A percentile compares a stretch with the other conserved stretches of the same genome.
phyloP scores from a whole-genome alignment of 1,140 invertebrate genomes.

The Antheraea mylitta region DNA sequence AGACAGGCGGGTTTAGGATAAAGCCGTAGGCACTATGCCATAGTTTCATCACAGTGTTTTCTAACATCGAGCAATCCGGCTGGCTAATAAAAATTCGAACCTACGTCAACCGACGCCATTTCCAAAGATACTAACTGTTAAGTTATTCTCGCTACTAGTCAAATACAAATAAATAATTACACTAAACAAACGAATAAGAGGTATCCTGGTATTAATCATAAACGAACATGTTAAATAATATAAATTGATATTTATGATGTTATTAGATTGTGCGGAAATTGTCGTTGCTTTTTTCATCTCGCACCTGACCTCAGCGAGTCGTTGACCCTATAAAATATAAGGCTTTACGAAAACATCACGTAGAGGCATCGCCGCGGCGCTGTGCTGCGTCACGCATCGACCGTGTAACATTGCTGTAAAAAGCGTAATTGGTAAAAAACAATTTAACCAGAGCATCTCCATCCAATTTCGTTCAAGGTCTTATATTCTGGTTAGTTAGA shows the following conservation, averaged over 20 bases:
- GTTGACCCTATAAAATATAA: conserved; percentile 48
- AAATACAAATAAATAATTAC: background rate
- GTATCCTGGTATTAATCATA: background rate
- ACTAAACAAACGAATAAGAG: background rate
- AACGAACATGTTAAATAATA: conserved; percentile 30
- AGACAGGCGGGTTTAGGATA: no score
- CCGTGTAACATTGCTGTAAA: conserved; percentile 15
- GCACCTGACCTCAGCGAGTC: conserved; percentile 50
- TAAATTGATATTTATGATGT: conserved; percentile 56
- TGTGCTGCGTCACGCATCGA: conserved; percentile 35
- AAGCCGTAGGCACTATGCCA: no score
- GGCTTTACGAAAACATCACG: conserved; percentile 46
- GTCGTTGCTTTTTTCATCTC: conserved; percentile 44
- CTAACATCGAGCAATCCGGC: no score
- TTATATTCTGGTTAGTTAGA: background rate
- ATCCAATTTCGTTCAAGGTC: conserved; percentile 1
- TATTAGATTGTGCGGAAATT: conserved; percentile 55
- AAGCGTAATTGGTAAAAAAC: conserved; percentile 13
- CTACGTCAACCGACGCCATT: no score
- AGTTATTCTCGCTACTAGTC: background rate
- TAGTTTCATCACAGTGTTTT: no score
- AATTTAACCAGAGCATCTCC: conserved; percentile 8
- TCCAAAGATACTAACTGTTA: no score
- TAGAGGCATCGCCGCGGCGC: conserved; percentile 35
- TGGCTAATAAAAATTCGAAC: no score